Conservation (phyloP, 2,797 vertebrate genomes). For the Phrynocephalus guinanensis region DNA sequence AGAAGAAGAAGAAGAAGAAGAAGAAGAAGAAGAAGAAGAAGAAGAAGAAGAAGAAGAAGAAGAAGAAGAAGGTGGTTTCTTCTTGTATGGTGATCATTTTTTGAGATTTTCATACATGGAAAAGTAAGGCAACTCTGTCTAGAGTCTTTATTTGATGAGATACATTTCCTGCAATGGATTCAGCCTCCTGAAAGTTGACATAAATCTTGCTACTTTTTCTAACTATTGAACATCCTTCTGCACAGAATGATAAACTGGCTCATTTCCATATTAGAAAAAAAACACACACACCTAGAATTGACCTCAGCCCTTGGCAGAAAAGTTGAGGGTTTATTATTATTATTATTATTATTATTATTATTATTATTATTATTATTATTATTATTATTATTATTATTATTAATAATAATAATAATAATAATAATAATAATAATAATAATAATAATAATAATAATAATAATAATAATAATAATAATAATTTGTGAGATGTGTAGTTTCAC, state of each 20-base stretch:
- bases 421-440: too few species aligned
- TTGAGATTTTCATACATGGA: neutral
- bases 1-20: too few species aligned
- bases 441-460: too few species aligned
- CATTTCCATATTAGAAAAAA: neutral
- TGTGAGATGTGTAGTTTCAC: neutral
- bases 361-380: too few species aligned
- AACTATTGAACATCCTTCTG: neutral
- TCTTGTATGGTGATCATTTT: neutral
- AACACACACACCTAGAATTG: neutral
- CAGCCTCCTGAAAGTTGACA: constrained; percentile 9
- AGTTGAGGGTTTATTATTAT: neutral
- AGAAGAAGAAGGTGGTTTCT: too few species aligned
- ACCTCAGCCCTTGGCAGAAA: neutral
- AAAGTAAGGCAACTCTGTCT: neutral
- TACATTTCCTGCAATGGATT: constrained; percentile 12
- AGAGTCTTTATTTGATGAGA: neutral
- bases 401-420: too few species aligned
- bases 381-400: too few species aligned
- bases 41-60: too few species aligned
- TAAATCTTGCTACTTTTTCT: neutral
- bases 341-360: too few species aligned
- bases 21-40: too few species aligned
- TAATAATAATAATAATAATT: too few species aligned
- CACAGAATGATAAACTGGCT: constrained; percentile 3